Evolutionary conservation across 1,140 invertebrate species (phyloP), one percentile per base, ranked within the genome.

Genomic region (Drosophila yakuba): DNA sequence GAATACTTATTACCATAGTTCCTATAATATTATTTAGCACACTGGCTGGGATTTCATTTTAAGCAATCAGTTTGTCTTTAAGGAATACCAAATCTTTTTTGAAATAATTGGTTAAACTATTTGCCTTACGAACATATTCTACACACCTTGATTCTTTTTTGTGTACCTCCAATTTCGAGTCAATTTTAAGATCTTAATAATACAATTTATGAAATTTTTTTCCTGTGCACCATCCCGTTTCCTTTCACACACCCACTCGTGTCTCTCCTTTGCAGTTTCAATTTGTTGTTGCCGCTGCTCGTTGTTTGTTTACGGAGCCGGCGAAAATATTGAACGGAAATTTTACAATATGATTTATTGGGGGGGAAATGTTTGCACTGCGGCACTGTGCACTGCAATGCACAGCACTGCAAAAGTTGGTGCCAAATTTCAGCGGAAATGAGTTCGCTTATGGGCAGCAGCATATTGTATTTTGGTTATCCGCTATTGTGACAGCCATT

Each of bases 381-480:
- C 39, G 38, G 66, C 35, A 52, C n/a, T 25, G 36, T 48, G 41
- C 45, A 39, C 38, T 43, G 57, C 69, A 45, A 60, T 35, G 58
- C 54, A 35, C 25, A 44, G 64, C 45, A 32, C n/a, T 62, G 74
- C 58, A 63, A 68, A 36, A 78, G 78, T 63, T 75, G 82, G 60
- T 86, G 82, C 83, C 82, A 88, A 86, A 86, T 78, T 76, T 68
- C 59, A 83, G 50, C 82, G 82, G 82, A 86, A 86, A 86, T 86
- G 83, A 86, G 86, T 86, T 86, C 83, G 82, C 81, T 88, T 86
- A 88, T 83, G 64, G 82, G 51, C 75, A 68, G 39, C 47, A 88
- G 75, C 82, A 86, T 86, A 86, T 86, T 86, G 82, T 83, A 83
- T 88, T 82, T 88, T 86, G 78, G 82, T 88, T 86, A 88, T 86